A percentile compares a stretch with the other conserved stretches of the same genome.
phyloP scores from a whole-genome alignment of 2,888 invertebrate genomes.

The Limenitis camilla region DNA sequence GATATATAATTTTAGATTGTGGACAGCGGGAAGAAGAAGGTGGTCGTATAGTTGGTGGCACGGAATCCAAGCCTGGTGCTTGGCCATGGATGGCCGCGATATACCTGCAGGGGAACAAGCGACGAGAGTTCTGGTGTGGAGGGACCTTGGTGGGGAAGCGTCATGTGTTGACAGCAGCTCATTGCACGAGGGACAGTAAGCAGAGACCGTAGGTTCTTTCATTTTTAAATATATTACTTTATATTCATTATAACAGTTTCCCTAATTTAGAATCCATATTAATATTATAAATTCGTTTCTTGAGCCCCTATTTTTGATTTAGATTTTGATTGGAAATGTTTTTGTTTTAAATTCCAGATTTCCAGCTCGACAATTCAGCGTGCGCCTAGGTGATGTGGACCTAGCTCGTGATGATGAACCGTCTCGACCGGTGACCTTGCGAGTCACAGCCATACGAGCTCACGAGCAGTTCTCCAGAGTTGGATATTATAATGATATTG shows the following conservation, averaged over 20 bases:
- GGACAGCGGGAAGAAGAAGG: conserved; percentile 88
- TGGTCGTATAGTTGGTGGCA: conserved; percentile 93
- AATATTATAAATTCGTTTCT: too few relatives aligned
- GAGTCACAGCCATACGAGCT: conserved; percentile 84
- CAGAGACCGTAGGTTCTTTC: conserved; percentile 84
- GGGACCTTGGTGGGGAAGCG: conserved; percentile 88
- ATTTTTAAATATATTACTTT: conserved; percentile 5
- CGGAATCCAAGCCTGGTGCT: conserved; percentile 86
- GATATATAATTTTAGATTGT: conserved; percentile 84
- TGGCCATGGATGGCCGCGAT: conserved; percentile 99
- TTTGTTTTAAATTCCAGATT: conserved; percentile 76
- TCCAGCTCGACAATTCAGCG: conserved; percentile 90
- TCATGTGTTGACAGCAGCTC: conserved; percentile 92
- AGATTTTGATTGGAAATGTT: too few relatives aligned
- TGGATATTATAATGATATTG: conserved; percentile 97
- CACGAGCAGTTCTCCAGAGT: conserved; percentile 90
- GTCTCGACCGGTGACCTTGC: conserved; percentile 85
- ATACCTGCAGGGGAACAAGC: conserved; percentile 87
- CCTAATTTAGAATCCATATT: too few relatives aligned
- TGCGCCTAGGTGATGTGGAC: conserved; percentile 91
- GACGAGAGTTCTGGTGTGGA: conserved; percentile 95
- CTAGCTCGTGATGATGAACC: conserved; percentile 88
- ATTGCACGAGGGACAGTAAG: conserved; percentile 92
- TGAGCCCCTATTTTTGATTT: too few relatives aligned
- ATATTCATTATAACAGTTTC: too few relatives aligned